phyloP scores from a whole-genome alignment of 2,888 invertebrate species.

The Lottia scabra region DNA sequence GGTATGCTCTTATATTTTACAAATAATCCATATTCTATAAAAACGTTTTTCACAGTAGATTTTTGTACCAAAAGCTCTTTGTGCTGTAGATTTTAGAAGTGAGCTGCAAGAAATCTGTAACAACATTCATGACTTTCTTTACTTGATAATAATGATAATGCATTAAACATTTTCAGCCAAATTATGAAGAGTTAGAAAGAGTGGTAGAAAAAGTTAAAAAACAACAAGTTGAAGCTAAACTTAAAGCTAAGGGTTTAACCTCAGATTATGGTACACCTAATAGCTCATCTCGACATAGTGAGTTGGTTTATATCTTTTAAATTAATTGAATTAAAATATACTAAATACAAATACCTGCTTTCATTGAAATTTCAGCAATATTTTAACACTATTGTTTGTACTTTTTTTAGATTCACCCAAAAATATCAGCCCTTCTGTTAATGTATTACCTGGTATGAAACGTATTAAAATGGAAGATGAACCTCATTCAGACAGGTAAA shows the following conservation, averaged over 20 bases:
- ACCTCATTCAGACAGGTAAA: conserved; percentile 34
- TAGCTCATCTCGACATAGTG: conserved; percentile 58
- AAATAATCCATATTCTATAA: not conserved
- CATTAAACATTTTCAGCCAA: conserved; percentile 71
- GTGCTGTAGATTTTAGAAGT: too few species aligned
- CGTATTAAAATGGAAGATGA: conserved; percentile 48
- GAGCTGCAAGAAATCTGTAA: too few species aligned
- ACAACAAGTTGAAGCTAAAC: conserved; percentile 78
- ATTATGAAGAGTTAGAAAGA: conserved; percentile 80
- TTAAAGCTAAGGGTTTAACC: conserved; percentile 57
- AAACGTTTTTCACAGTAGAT: too few species aligned
- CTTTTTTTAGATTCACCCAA: conserved; percentile 55
- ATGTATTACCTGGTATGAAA: conserved; percentile 38
- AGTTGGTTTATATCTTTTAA: conserved; percentile 22
- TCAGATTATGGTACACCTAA: conserved; percentile 61
- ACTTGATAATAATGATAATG: not conserved
- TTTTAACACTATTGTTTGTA: too few species aligned
- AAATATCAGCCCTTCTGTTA: conserved; percentile 56
- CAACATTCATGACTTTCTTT: not conserved
- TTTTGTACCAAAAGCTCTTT: too few species aligned
- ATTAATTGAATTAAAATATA: too few species aligned
- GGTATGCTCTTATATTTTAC: conserved; percentile 70
- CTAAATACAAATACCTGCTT: too few species aligned
- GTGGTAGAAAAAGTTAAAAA: conserved; percentile 81
- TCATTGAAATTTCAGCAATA: not conserved